A percentile compares a stretch with the other conserved stretches of the same genome.
Conservation (phyloP, 2,113 vertebrate genomes). For the Lathamus discolor region DNA sequence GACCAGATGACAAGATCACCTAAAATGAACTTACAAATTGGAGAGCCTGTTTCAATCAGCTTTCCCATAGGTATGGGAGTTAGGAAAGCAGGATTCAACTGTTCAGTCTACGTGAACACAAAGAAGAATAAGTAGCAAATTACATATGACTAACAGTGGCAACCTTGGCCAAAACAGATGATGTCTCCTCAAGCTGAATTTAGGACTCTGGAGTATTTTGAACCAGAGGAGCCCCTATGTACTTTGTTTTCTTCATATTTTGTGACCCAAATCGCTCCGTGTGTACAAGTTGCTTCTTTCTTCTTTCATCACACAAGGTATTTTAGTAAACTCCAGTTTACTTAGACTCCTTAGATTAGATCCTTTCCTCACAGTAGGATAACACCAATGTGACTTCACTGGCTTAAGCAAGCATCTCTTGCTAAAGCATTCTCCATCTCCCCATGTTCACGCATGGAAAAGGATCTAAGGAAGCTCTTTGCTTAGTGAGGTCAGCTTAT, state of each 20-base stretch:
- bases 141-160: background rate
- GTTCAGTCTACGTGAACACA: background rate
- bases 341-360: background rate
- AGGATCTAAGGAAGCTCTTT: background rate
- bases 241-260: background rate
- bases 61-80: background rate
- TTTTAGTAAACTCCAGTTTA: background rate
- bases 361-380: background rate
- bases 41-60: background rate
- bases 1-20: background rate
- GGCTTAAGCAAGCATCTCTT: background rate
- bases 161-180: background rate
- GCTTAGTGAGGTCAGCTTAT: background rate
- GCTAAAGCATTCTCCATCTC: background rate
- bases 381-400: background rate
- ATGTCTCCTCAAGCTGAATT: background rate
- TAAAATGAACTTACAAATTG: background rate
- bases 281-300: background rate
- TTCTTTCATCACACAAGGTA: background rate
- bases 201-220: background rate
- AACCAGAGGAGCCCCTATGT: background rate
- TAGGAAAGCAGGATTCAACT: background rate
- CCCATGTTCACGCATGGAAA: background rate
- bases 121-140: background rate
- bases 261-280: background rate